Evolutionary conservation across 2,113 vertebrate species (phyloP).

Genomic region (Corvus moneduloides): DNA sequence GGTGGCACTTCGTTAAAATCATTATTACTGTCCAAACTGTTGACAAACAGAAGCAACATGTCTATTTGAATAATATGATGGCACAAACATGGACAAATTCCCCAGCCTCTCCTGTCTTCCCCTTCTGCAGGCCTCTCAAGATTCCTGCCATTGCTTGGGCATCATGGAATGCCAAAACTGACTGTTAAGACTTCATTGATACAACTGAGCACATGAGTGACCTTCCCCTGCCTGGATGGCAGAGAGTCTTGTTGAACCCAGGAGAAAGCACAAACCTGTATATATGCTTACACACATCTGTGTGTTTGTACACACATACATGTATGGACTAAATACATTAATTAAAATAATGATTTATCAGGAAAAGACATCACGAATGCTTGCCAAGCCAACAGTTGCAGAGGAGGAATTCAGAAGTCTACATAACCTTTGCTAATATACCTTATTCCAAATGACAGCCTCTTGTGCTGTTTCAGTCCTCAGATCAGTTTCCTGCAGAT

Average conservation of each 20-base stretch:
- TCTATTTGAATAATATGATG: not conserved
- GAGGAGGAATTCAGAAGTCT: not conserved
- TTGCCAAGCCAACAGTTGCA: not conserved
- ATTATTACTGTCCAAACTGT: not conserved
- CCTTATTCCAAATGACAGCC: not conserved
- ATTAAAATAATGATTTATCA: not conserved
- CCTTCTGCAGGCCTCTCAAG: not conserved
- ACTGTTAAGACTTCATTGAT: not conserved
- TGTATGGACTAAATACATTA: not conserved
- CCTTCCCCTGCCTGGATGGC: not conserved
- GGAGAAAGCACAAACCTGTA: not conserved
- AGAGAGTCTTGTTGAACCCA: not conserved
- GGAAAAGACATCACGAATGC: not conserved
- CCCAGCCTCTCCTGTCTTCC: not conserved
- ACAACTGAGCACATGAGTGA: not conserved
- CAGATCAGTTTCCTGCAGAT: not conserved
- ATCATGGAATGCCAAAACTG: not conserved
- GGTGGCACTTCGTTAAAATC: not conserved
- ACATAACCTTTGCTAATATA: not conserved
- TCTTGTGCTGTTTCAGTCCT: not conserved
- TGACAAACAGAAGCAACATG: not conserved
- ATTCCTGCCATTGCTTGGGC: accelerated
- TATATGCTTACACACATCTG: not conserved
- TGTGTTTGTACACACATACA: not conserved
- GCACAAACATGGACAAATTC: not conserved